Conservation (phyloP, 2,113 vertebrate species). For the Oncorhynchus nerka region DNA sequence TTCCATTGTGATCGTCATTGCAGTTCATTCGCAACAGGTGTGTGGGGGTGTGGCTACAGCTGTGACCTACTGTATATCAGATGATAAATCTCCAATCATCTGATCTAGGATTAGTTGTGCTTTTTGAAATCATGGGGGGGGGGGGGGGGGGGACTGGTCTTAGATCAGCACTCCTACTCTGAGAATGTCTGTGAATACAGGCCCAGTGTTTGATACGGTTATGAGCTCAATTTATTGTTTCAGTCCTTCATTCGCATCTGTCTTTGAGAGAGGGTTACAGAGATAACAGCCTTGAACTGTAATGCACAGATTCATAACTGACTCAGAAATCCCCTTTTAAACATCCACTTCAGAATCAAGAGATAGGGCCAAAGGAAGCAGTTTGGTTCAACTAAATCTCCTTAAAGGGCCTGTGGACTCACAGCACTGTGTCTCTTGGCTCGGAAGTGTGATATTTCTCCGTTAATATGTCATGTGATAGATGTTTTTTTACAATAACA, state of each 20-base stretch:
- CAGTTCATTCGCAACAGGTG: background rate
- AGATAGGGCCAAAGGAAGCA: background rate
- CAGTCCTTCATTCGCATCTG: background rate
- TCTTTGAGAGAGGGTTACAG: background rate
- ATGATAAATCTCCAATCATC: too few species aligned
- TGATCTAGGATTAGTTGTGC: too few species aligned
- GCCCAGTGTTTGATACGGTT: background rate
- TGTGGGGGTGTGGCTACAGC: too few species aligned
- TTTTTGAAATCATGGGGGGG: too few species aligned
- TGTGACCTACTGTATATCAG: too few species aligned
- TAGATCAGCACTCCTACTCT: too few species aligned
- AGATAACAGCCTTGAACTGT: background rate
- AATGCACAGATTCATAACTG: conserved; percentile 3
- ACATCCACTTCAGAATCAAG: conserved; percentile 20
- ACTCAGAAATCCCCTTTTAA: background rate
- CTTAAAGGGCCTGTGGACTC: conserved; percentile 3
- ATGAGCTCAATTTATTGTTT: background rate
- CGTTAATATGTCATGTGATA: background rate
- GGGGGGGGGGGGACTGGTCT: too few species aligned
- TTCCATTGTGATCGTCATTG: too few species aligned
- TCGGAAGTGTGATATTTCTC: conserved; percentile 1
- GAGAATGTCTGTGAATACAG: background rate
- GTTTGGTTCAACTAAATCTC: conserved; percentile 12
- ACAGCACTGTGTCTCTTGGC: conserved; percentile 31
- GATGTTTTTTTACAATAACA: background rate